Conservation (phyloP, 2,797 vertebrate genomes). For the Trematomus bernacchii region DNA sequence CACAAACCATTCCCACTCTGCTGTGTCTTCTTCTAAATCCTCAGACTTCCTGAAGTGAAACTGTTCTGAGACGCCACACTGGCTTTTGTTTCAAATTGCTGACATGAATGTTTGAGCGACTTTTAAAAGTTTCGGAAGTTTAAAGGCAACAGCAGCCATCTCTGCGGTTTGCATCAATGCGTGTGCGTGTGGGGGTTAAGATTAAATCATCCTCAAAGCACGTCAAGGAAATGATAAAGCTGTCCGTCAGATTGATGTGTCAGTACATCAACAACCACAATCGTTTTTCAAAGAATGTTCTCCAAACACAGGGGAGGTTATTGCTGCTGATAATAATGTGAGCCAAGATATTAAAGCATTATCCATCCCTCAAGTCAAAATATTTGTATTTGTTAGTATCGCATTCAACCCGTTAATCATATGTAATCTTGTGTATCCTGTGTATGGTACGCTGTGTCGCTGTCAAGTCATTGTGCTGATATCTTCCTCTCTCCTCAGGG, state of each 20-base stretch:
- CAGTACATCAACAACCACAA: neutral
- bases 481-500: slow-evolving; percentile 48
- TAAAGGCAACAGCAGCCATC: no score
- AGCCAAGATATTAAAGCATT: neutral
- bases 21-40: no score
- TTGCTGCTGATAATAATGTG: neutral
- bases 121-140: no score
- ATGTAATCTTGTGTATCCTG: neutral
- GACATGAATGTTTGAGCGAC: no score
- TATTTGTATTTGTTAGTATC: neutral
- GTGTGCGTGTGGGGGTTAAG: no score
- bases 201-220: no score
- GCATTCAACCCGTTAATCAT: neutral
- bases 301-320: no score
- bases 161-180: no score
- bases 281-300: neutral
- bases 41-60: no score
- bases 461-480: neutral
- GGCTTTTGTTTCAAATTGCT: no score
- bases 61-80: no score
- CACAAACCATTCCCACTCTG: no score
- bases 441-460: neutral
- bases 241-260: neutral
- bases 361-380: neutral
- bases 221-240: neutral